A percentile compares a stretch with the other conserved stretches of the same genome.
These are phyloP conservation scores for Globicephala melas DNA, from an alignment of 2,113 vertebrate genomes.

Conservation along the genomic window DNA sequence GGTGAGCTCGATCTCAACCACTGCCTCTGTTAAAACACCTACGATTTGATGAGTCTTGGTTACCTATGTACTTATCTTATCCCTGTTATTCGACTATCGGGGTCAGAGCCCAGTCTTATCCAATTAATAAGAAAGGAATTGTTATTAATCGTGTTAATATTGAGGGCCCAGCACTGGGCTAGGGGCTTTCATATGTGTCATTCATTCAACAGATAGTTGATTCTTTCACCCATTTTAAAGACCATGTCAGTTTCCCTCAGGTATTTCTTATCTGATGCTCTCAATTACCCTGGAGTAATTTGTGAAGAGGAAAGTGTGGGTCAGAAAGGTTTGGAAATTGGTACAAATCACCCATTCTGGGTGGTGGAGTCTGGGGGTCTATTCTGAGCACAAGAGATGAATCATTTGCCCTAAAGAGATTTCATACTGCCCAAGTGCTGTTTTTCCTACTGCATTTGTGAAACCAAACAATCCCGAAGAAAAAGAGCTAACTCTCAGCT, in stretches of 20 bases:
- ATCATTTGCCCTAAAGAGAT: not conserved
- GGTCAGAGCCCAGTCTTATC: not conserved
- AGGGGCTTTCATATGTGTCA: not conserved
- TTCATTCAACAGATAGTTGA: not conserved
- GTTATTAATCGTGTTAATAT: not conserved
- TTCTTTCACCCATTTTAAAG: not conserved
- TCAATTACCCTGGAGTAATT: not conserved
- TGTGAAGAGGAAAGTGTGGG: not conserved
- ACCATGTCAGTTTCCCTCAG: not conserved
- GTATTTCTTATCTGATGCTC: not conserved
- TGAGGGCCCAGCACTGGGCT: fast-evolving
- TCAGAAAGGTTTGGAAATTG: not conserved
- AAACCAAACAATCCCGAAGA: not conserved
- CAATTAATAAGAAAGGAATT: not conserved
- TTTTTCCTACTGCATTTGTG: not conserved
- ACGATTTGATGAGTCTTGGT: not conserved
- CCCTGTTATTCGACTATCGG: not conserved
- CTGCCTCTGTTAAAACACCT: not conserved
- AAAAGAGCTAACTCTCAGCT: not conserved
- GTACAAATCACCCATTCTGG: not conserved
- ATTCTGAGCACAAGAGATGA: not conserved
- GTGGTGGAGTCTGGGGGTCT: not conserved
- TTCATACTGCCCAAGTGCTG: not conserved
- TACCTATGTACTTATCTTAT: not conserved
- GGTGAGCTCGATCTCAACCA: not conserved